Conservation (phyloP, 2,797 vertebrate genomes). For the Poeciliopsis infans region DNA sequence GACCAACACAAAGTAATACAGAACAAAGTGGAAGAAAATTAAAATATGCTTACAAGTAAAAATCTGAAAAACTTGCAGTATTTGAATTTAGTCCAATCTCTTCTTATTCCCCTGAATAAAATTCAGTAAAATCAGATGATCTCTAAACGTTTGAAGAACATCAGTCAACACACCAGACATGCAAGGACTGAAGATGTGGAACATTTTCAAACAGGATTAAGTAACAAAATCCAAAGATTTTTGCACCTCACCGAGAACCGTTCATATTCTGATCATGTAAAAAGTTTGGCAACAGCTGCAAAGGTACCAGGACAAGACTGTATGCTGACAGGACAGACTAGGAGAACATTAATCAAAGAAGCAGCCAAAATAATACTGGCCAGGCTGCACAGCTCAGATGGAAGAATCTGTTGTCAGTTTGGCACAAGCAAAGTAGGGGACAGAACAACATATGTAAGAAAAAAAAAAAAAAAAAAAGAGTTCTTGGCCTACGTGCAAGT, state of each 20-base stretch:
- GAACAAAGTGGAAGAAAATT: background rate
- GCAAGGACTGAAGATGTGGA: background rate
- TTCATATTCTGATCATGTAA: background rate
- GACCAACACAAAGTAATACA: background rate
- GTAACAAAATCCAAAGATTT: background rate
- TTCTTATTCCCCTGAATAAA: background rate
- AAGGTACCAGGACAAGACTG: background rate
- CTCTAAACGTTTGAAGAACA: background rate
- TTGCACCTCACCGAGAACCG: background rate
- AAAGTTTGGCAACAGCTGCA: background rate
- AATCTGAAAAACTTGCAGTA: background rate
- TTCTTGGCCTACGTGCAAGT: background rate
- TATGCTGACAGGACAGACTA: background rate
- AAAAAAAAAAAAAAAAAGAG: background rate
- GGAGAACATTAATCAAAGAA: background rate
- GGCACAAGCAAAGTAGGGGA: background rate
- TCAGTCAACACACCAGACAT: background rate
- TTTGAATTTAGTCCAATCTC: background rate
- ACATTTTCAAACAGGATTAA: background rate
- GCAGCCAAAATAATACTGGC: background rate
- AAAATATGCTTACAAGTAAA: background rate
- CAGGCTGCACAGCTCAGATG: background rate
- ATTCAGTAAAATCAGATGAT: background rate
- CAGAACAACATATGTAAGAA: background rate
- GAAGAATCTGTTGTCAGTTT: slow-evolving; percentile 1